A percentile compares a stretch with the other conserved stretches of the same genome.
phyloP scores from a whole-genome alignment of 2,113 vertebrate species.

The Naja naja region DNA sequence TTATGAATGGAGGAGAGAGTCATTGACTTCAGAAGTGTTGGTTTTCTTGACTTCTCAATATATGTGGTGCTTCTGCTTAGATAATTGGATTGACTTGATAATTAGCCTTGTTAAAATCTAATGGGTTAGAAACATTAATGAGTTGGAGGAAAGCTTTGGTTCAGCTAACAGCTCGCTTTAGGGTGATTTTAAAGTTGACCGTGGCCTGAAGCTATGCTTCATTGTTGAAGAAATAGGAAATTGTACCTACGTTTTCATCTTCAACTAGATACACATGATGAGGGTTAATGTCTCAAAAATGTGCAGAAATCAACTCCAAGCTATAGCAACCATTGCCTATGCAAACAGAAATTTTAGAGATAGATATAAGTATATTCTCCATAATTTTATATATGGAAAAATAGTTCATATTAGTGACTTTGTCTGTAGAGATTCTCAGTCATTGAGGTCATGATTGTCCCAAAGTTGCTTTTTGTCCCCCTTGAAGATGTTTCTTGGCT shows the following conservation, averaged over 20 bases:
- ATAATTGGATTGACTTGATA: slow-evolving; percentile 29
- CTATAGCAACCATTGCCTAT: not conserved
- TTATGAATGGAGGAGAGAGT: not conserved
- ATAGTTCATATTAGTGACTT: not conserved
- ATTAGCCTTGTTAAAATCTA: slow-evolving; percentile 32
- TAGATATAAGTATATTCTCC: not conserved
- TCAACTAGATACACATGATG: not conserved
- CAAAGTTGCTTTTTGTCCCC: not conserved
- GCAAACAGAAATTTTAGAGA: not conserved
- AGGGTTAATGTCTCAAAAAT: not conserved
- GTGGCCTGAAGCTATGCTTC: not conserved
- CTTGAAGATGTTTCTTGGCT: not conserved
- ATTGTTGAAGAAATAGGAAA: not conserved
- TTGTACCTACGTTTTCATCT: not conserved
- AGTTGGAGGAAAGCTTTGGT: not conserved
- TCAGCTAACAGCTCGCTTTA: slow-evolving; percentile 15
- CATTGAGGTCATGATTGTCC: not conserved
- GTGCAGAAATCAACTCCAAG: not conserved
- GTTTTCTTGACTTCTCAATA: not conserved
- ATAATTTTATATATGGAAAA: not conserved
- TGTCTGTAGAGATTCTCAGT: not conserved
- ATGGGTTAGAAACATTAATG: slow-evolving; percentile 22
- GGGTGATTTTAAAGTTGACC: not conserved
- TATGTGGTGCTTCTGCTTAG: not conserved
- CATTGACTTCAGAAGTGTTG: not conserved